These are phyloP conservation scores for Psephotus haematonotus DNA, from an alignment of 2,113 vertebrate species.

Conservation along the genomic window DNA sequence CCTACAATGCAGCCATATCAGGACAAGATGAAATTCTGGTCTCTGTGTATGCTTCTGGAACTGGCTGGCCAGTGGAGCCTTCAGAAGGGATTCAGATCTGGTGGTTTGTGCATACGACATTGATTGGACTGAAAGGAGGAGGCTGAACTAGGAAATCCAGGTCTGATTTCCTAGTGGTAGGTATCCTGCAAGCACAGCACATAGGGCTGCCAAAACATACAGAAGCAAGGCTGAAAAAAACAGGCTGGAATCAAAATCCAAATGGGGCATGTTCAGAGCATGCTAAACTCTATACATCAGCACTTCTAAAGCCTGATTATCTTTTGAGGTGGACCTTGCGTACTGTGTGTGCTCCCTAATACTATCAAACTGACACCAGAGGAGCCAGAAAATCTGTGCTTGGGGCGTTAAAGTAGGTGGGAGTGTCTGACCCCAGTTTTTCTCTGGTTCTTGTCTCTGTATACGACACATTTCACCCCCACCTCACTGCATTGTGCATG, in stretches of 20 bases:
- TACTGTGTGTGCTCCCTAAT: background rate
- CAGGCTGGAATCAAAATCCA: background rate
- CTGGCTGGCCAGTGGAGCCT: background rate
- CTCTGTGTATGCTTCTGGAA: background rate
- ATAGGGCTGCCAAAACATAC: background rate
- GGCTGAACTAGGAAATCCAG: background rate
- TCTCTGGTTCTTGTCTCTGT: background rate
- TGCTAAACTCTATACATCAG: background rate
- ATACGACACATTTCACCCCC: background rate
- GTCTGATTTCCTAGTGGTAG: background rate
- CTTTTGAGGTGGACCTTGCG: background rate
- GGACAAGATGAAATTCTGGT: background rate
- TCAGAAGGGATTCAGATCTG: background rate
- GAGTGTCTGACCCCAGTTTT: background rate
- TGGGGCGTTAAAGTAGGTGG: background rate
- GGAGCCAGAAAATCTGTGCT: background rate
- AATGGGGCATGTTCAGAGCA: accelerated
- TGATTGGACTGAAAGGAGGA: background rate
- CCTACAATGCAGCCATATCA: background rate
- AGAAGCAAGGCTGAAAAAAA: background rate
- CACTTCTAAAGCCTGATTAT: background rate
- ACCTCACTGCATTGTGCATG: background rate
- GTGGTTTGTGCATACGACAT: background rate
- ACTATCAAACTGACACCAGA: background rate
- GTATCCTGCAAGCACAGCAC: background rate